A percentile compares a stretch with the other conserved stretches of the same genome.
Conservation (phyloP, 2,113 vertebrate species). For the Protobothrops mucrosquamatus region DNA sequence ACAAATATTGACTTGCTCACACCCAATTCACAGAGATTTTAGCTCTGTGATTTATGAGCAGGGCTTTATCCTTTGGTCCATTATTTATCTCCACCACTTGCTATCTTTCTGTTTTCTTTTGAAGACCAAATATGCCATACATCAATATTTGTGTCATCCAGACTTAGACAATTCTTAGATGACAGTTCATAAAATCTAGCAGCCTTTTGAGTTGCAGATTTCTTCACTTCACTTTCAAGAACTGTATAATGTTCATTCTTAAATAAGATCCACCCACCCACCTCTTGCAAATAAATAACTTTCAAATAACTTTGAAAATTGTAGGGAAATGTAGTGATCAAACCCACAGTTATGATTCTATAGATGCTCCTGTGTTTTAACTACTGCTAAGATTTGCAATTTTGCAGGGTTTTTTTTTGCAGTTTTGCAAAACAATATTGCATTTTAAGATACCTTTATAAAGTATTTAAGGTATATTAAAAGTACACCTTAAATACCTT, state of each 20-base stretch:
- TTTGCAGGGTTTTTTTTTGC: too few species aligned
- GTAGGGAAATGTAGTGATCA: background rate
- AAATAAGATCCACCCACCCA: background rate
- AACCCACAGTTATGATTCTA: background rate
- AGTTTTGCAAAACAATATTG: background rate
- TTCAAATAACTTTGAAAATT: background rate
- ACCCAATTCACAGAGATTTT: background rate
- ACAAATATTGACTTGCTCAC: background rate
- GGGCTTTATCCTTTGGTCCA: background rate
- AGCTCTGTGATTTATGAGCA: background rate
- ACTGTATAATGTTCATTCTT: background rate
- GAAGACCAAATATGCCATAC: conserved; percentile 3
- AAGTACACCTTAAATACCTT: background rate
- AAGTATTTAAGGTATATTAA: background rate
- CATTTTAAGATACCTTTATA: background rate
- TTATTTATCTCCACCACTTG: background rate
- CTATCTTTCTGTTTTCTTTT: background rate
- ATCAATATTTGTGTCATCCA: fast-evolving
- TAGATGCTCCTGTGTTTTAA: background rate
- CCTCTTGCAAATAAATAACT: background rate
- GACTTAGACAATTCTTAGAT: background rate
- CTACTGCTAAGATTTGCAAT: background rate
- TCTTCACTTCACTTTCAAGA: background rate
- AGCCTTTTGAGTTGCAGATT: background rate
- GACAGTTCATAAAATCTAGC: background rate